Base-by-base conservation (phyloP, 2,888 invertebrate species). In the Amphipyra tragopoginis region DNA sequence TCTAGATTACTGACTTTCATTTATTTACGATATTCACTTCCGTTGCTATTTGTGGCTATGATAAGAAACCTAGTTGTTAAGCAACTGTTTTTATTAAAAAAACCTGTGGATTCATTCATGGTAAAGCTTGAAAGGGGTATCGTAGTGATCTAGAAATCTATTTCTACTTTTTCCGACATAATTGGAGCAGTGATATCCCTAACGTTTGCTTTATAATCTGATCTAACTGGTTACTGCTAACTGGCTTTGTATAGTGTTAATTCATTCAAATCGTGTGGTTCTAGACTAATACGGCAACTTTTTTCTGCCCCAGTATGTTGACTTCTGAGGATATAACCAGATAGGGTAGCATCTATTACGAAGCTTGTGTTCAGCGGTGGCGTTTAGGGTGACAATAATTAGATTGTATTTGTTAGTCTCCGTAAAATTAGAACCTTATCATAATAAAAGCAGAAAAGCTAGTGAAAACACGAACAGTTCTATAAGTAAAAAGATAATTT, bases 91-190 rank as follows among this genome's bases (percentile, higher is more conserved):
- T 40, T 29, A 4, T 40, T 56, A 21, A 13, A 65, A 29, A 75
- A 71, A 62, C 55, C 47, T 45, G 79, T 75, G 51, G 48, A 52
- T 72, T 78, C 60, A 76, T 76, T 76, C 65, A 75, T 14, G 52
- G 45, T 47, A 9, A 61, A 45, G 44, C 56, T 63, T 49, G 50
- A 47, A 43, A 56, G 42, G 33, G 5, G 36, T 13, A 39, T 50
- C n/a, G 8, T 26, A 45, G 40, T 49, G 54, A 64, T 74, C 40
- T 64, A 57, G 64, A 72, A 70, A 51, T 54, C 47, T 58, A 49
- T 58, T 48, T 60, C 48, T 7, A 36, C 21, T 52, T 58, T 64
- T 71, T 52, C 38, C 50, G 0, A 14, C 13, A 42, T 40, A 66
- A 33, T 40, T 67, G 36, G 73, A 59, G 42, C 53, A 72, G 42